phyloP scores from a whole-genome alignment of 2,113 vertebrate genomes.

The Himantopus leucocephalus region DNA sequence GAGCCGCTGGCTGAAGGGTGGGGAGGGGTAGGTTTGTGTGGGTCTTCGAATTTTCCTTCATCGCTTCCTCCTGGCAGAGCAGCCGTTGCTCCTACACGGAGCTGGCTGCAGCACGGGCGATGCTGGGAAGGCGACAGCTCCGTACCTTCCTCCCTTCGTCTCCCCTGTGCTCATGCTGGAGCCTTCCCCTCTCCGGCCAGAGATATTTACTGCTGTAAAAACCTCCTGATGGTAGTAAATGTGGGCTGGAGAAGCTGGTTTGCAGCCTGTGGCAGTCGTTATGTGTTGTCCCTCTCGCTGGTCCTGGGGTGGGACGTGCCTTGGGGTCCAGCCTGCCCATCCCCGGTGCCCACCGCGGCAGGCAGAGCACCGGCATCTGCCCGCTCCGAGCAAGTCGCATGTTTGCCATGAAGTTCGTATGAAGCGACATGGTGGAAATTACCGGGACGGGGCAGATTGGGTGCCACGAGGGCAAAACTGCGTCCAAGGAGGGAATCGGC shows the following conservation, averaged over 20 bases:
- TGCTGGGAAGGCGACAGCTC: background rate
- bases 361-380: accelerated
- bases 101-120: background rate
- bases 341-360: accelerated
- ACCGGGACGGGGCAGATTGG: accelerated
- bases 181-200: background rate
- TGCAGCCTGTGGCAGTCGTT: accelerated
- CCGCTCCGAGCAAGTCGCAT: accelerated
- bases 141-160: background rate
- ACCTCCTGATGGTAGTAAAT: background rate
- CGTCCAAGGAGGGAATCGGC: accelerated
- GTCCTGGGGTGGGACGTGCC: background rate
- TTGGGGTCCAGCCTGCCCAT: background rate
- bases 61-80: background rate
- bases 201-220: background rate
- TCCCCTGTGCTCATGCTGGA: background rate
- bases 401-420: accelerated
- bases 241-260: background rate
- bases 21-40: background rate
- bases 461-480: accelerated
- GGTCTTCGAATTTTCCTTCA: background rate
- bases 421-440: accelerated
- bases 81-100: background rate
- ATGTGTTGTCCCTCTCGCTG: background rate
- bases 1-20: background rate